Evolutionary conservation across 1,140 invertebrate genomes (phyloP).

Genomic region (Cataglyphis hispanica): DNA sequence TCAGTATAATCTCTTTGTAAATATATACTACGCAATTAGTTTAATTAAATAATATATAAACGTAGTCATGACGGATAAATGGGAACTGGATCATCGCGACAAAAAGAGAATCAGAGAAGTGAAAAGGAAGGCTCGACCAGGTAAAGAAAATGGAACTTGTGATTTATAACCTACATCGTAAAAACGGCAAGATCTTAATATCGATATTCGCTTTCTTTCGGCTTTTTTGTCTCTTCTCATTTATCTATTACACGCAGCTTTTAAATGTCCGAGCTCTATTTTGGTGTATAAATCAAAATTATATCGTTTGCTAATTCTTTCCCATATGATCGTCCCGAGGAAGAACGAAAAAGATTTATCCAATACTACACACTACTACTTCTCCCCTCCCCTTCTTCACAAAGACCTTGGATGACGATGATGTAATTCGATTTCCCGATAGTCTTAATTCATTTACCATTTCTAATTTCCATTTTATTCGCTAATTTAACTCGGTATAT

Average conservation of each 20-base stretch:
- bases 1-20: slow-evolving; percentile 65
- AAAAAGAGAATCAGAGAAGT: slow-evolving; percentile 95
- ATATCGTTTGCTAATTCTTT: background rate
- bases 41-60: slow-evolving; percentile 60
- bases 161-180: slow-evolving; percentile 75
- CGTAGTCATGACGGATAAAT: slow-evolving; percentile 81
- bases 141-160: slow-evolving; percentile 86
- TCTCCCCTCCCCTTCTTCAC: background rate
- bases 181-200: slow-evolving; percentile 48
- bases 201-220: background rate
- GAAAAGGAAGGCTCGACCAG: slow-evolving; percentile 95
- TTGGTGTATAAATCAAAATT: background rate
- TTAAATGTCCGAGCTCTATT: background rate
- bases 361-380: background rate
- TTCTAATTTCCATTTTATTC: background rate
- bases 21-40: slow-evolving; percentile 51
- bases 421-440: slow-evolving; percentile 30
- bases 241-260: background rate
- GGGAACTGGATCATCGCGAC: slow-evolving; percentile 90
- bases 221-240: background rate
- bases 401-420: slow-evolving; percentile 38
- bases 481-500: background rate
- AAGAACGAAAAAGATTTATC: background rate
- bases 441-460: slow-evolving; percentile 1
- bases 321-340: background rate